Evolutionary conservation across 35 echinoderm and acorn worm genomes (phyloP).

Genomic region (Patiria miniata): DNA sequence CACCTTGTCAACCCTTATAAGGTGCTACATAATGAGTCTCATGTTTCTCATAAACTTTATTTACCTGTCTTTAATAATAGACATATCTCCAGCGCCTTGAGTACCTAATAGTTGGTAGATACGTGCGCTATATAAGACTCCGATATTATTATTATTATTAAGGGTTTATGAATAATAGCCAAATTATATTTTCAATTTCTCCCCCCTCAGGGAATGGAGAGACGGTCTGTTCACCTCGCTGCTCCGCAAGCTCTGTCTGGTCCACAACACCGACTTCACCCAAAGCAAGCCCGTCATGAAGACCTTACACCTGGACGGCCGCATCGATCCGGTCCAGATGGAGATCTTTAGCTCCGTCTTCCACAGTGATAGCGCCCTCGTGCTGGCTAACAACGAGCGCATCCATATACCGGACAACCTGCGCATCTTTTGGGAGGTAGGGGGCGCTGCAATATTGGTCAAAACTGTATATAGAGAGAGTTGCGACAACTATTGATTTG

Average conservation of each 20-base stretch:
- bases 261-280: constrained; percentile 64
- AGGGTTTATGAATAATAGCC: no score
- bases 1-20: no score
- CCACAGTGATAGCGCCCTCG: constrained; percentile 56
- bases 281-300: constrained; percentile 79
- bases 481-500: no score
- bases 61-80: no score
- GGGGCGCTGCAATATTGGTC: background rate
- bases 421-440: constrained; percentile 94
- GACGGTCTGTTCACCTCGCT: constrained; percentile 89
- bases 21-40: no score
- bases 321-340: constrained; percentile 87
- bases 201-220: constrained; percentile 74
- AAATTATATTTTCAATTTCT: background rate
- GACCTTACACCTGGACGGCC: constrained; percentile 87
- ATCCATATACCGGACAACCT: constrained; percentile 82
- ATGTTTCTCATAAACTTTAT: no score
- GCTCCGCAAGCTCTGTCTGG: constrained; percentile 79
- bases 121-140: no score
- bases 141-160: no score
- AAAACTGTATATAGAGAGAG: no score
- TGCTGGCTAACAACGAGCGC: constrained; percentile 91
- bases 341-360: constrained; percentile 88
- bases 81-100: no score
- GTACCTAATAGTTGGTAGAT: no score